Percentiles rank a stretch among this genome's conserved stretches.
phyloP scores from a whole-genome alignment of 2,113 vertebrate genomes.

The Climacteris rufus region DNA sequence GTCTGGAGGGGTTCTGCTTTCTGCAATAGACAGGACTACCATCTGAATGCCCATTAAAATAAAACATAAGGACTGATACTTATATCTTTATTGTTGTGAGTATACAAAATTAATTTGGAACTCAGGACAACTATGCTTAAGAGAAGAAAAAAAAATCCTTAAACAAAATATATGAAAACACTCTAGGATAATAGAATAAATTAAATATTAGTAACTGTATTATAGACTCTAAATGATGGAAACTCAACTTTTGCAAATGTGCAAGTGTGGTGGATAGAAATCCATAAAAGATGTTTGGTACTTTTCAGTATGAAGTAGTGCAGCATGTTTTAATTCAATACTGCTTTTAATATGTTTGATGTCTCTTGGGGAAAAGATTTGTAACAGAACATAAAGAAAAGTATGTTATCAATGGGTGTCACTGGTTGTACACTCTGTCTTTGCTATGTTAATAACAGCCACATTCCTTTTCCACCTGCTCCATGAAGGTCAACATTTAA shows the following conservation, averaged over 20 bases:
- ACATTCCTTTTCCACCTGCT: background rate
- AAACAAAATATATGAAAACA: background rate
- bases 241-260: background rate
- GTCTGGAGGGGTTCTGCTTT: background rate
- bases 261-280: background rate
- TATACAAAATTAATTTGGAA: background rate
- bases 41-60: conserved; percentile 10
- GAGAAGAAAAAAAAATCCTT: background rate
- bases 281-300: background rate
- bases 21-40: background rate
- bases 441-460: background rate
- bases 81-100: background rate
- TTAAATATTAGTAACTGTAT: background rate
- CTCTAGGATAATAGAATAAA: background rate
- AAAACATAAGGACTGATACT: background rate
- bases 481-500: background rate
- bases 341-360: background rate
- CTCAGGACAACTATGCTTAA: background rate
- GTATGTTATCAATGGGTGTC: background rate
- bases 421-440: background rate
- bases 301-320: background rate
- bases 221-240: background rate
- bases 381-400: background rate
- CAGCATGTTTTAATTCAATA: background rate
- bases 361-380: background rate